phyloP scores from a whole-genome alignment of 53 echinoderm and acorn worm genomes.

The Hippasteria phrygiana region DNA sequence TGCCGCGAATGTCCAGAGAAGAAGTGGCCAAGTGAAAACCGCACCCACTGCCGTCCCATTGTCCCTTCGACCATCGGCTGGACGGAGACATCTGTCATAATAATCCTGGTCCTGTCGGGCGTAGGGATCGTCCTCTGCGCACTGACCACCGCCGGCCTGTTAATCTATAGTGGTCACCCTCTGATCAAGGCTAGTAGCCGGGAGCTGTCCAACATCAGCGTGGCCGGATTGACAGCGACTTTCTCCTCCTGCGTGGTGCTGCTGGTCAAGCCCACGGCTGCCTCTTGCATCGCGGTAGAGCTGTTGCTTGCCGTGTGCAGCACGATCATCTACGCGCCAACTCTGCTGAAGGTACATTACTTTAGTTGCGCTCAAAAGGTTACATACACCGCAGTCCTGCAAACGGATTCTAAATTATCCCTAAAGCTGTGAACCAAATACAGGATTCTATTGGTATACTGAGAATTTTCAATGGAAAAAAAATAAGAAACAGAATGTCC shows the following conservation, averaged over 20 bases:
- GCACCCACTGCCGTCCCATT: constrained; percentile 14
- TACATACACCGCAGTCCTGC: too few relatives aligned
- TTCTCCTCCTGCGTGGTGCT: constrained; percentile 57
- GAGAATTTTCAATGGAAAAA: too few relatives aligned
- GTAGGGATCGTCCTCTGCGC: constrained; percentile 57
- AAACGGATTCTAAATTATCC: neutral
- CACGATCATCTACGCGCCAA: constrained; percentile 52
- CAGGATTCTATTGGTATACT: neutral
- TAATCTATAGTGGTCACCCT: constrained; percentile 70
- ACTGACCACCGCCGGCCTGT: constrained; percentile 58
- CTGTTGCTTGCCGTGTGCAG: constrained; percentile 2
- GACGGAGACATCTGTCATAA: constrained; percentile 17
- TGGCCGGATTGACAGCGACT: constrained; percentile 68
- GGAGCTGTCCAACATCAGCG: constrained; percentile 84
- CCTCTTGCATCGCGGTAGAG: constrained; percentile 33
- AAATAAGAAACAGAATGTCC: too few relatives aligned
- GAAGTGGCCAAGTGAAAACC: constrained; percentile 20
- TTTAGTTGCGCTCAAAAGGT: neutral
- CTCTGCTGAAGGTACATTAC: constrained; percentile 11
- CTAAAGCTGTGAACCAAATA: neutral
- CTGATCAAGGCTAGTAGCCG: constrained; percentile 90
- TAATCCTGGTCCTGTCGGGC: constrained; percentile 68
- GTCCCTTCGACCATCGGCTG: constrained; percentile 21
- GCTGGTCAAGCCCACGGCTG: constrained; percentile 33
- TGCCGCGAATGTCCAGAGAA: neutral